phyloP scores from a whole-genome alignment of 1,140 invertebrate species.

The Belonocnema kinseyi region DNA sequence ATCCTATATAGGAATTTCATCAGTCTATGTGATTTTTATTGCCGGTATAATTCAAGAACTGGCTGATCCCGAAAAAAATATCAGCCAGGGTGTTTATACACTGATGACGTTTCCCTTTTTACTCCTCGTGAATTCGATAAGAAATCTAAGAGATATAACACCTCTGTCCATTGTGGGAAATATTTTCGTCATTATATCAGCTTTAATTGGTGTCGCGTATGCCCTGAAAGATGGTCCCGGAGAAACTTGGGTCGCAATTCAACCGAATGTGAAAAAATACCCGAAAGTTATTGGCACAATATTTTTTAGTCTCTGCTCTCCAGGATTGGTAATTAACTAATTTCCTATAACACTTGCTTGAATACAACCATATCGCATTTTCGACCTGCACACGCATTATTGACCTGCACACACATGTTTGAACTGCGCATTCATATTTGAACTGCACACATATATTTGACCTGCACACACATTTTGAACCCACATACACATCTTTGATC shows the following conservation, averaged over 20 bases:
- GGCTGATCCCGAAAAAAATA: constrained; percentile 39
- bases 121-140: constrained; percentile 52
- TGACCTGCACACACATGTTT: no score
- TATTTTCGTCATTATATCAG: constrained; percentile 41
- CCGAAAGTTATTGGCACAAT: constrained; percentile 58
- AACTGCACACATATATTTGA: no score
- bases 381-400: no score
- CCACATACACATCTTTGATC: no score
- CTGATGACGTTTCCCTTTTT: constrained; percentile 56
- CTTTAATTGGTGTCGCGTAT: constrained; percentile 51
- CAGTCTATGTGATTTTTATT: constrained; percentile 59
- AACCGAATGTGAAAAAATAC: constrained; percentile 41
- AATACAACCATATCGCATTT: no score
- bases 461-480: no score
- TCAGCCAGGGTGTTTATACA: constrained; percentile 49
- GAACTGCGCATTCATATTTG: no score
- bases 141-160: constrained; percentile 47
- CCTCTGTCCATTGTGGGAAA: constrained; percentile 53
- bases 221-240: constrained; percentile 54
- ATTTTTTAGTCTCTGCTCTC: constrained; percentile 59
- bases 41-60: constrained; percentile 52
- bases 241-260: constrained; percentile 45
- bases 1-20: constrained; percentile 57
- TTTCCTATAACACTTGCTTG: constrained; percentile 1
- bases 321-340: constrained; percentile 52